These are phyloP conservation scores for Cloeon dipterum DNA, from an alignment of 2,888 invertebrate genomes.

Conservation along the genomic window DNA sequence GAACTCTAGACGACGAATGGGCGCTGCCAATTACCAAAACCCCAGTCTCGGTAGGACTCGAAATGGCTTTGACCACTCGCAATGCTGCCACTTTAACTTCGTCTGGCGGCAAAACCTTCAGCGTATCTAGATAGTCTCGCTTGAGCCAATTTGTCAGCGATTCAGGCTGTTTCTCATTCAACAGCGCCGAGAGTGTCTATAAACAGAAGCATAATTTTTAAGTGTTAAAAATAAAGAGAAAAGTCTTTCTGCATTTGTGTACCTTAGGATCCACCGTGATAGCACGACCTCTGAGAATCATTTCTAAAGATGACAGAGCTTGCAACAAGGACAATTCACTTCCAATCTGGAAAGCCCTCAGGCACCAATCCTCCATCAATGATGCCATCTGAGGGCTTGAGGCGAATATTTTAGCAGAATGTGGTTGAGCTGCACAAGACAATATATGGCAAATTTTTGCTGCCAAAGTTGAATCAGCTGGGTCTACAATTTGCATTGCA, in stretches of 20 bases:
- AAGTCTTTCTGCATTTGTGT: neutral
- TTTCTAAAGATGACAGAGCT: neutral
- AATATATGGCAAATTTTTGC: neutral
- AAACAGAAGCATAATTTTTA: neutral
- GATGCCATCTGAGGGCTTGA: neutral
- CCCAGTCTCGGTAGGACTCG: neutral
- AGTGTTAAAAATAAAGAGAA: neutral
- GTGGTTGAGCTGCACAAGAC: neutral
- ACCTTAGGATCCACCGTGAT: neutral
- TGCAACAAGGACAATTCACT: neutral
- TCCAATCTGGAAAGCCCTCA: neutral
- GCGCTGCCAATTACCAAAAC: neutral
- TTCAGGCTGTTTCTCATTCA: neutral
- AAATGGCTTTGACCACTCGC: neutral
- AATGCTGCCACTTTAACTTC: neutral
- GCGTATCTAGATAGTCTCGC: neutral
- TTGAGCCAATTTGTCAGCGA: neutral
- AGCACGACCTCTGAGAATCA: neutral
- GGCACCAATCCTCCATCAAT: neutral
- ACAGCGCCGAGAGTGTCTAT: neutral
- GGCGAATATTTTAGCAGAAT: neutral
- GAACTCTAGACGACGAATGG: neutral
- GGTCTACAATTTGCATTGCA: neutral
- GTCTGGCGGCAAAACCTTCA: neutral
- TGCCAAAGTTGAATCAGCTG: neutral